Percentiles rank a stretch among this genome's conserved stretches.
phyloP scores from a whole-genome alignment of 1,140 invertebrate species.

The Kradibia gibbosae region DNA sequence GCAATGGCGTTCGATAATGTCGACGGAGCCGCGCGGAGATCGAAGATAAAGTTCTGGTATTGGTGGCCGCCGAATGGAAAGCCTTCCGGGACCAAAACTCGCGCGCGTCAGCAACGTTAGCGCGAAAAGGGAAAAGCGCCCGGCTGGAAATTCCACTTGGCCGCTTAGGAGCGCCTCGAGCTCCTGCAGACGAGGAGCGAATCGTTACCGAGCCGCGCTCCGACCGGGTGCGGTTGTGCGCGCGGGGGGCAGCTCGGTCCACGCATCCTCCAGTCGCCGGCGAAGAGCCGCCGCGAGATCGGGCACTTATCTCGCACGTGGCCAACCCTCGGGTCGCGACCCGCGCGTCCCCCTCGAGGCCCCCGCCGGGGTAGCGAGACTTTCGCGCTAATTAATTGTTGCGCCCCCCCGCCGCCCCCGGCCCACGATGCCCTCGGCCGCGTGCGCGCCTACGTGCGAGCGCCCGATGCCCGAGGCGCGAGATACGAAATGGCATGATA shows the following conservation, averaged over 20 bases:
- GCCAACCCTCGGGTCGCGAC: background rate
- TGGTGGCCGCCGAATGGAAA: background rate
- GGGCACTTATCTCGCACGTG: constrained; percentile 26
- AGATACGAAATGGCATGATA: background rate
- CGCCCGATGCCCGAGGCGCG: background rate
- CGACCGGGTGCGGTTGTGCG: too few species aligned
- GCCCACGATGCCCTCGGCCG: background rate
- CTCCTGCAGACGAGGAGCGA: too few species aligned
- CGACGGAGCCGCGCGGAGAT: background rate
- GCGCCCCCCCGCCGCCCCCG: background rate
- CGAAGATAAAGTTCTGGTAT: background rate
- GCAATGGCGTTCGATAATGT: background rate
- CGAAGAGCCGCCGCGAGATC: too few species aligned
- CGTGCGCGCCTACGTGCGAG: background rate
- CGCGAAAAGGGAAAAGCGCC: too few species aligned
- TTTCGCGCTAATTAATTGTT: background rate
- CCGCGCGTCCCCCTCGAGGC: too few species aligned
- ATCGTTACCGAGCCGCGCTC: too few species aligned
- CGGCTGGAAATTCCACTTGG: too few species aligned
- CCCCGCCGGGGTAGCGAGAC: background rate
- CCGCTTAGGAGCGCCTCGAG: background rate
- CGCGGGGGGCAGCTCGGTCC: too few species aligned
- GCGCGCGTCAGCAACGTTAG: too few species aligned
- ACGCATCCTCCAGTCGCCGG: too few species aligned
- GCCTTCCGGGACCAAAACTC: too few species aligned